Evolutionary conservation across 2,113 vertebrate species (phyloP).

Genomic region (Pelobates fuscus): DNA sequence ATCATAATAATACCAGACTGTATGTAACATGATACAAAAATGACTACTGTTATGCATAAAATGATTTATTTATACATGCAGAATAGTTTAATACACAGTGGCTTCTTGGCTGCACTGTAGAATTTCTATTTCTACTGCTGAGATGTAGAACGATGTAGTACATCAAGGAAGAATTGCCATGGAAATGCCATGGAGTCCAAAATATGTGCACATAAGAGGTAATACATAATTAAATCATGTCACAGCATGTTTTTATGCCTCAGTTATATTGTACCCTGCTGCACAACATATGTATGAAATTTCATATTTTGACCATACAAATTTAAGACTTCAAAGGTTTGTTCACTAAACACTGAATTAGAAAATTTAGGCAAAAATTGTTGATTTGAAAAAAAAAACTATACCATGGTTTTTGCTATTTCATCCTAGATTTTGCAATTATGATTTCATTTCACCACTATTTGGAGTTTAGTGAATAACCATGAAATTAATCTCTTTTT

Average conservation of each 20-base stretch:
- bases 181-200: conserved; percentile 1
- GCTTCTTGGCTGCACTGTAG: neutral
- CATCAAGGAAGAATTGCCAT: conserved; percentile 27
- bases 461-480: no score
- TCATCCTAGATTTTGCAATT: no score
- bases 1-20: no score
- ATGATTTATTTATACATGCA: neutral
- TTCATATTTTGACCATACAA: neutral
- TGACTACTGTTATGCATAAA: no score
- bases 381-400: no score
- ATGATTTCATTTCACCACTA: no score
- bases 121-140: neutral
- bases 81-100: neutral
- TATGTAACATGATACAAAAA: no score
- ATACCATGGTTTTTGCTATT: no score
- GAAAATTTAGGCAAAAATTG: no score
- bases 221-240: conserved; percentile 18
- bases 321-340: no score
- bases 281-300: neutral
- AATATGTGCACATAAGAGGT: conserved; percentile 13
- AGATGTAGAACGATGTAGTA: neutral
- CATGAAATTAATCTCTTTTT: no score
- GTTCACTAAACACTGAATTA: no score
- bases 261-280: neutral
- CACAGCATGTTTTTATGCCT: conserved; percentile 5